Evolutionary conservation across 2,797 vertebrate species (phyloP).

Genomic region (Pitangus sulphuratus): DNA sequence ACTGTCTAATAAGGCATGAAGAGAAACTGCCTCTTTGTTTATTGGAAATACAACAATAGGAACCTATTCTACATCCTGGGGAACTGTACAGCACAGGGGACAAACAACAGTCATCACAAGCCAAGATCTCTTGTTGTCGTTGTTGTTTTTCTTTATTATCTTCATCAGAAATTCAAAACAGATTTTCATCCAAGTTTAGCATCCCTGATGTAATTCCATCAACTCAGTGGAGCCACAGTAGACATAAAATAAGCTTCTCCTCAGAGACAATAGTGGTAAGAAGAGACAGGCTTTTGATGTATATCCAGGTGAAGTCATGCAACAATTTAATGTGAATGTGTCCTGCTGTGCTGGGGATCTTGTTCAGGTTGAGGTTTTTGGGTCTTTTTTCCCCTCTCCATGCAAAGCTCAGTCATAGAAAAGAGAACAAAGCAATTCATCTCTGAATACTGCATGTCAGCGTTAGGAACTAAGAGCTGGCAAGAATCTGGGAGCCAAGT

Average conservation of each 20-base stretch:
- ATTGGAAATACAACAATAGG: slow-evolving; percentile 4
- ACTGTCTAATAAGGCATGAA: background rate
- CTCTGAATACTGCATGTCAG: background rate
- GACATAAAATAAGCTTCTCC: background rate
- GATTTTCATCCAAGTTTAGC: background rate
- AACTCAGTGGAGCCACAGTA: background rate
- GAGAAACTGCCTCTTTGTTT: slow-evolving; percentile 38
- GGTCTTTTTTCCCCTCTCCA: background rate
- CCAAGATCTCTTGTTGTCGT: fast-evolving
- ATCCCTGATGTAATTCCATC: background rate
- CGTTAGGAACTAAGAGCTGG: background rate
- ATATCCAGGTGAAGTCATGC: background rate
- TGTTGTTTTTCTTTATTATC: background rate
- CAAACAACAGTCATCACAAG: background rate
- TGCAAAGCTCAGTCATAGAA: background rate
- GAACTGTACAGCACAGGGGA: background rate
- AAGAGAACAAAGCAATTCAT: background rate
- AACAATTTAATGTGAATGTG: background rate
- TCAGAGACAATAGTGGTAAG: background rate
- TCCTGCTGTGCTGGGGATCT: background rate
- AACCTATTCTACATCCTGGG: background rate
- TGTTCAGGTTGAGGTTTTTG: background rate
- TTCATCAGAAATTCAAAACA: background rate
- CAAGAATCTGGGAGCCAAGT: background rate
- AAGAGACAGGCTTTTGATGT: background rate